These are phyloP conservation scores for Motacilla tschutschensis DNA, from an alignment of 2,113 vertebrate genomes.

Conservation along the genomic window DNA sequence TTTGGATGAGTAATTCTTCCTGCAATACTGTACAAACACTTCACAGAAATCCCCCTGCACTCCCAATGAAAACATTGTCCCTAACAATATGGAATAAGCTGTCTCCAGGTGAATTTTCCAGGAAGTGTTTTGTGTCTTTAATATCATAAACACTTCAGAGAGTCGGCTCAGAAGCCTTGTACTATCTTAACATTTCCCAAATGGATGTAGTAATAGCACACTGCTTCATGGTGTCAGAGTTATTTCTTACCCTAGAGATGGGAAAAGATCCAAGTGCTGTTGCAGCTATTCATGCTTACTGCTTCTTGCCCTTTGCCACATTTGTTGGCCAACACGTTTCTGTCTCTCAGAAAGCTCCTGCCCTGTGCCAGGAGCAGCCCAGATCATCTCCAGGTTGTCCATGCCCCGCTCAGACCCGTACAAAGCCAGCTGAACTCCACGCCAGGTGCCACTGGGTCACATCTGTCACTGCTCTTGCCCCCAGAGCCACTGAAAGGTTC, in stretches of 20 bases:
- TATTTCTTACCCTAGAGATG: background rate
- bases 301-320: background rate
- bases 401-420: background rate
- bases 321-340: background rate
- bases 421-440: background rate
- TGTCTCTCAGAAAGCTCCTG: background rate
- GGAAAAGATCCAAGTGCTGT: background rate
- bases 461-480: background rate
- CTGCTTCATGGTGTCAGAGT: background rate
- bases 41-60: constrained; percentile 5
- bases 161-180: background rate
- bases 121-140: background rate
- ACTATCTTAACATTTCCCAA: background rate
- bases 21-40: background rate
- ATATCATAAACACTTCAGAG: background rate
- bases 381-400: background rate
- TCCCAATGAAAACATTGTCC: background rate
- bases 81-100: background rate
- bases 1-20: constrained; percentile 25
- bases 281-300: background rate
- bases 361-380: background rate
- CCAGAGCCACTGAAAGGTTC: background rate
- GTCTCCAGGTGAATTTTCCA: background rate
- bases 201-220: background rate
- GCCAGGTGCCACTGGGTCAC: background rate